Evolutionary conservation across 2,797 vertebrate species (phyloP), one percentile per base, ranked within the genome.

Genomic region (Brachyrhaphis roseni): DNA sequence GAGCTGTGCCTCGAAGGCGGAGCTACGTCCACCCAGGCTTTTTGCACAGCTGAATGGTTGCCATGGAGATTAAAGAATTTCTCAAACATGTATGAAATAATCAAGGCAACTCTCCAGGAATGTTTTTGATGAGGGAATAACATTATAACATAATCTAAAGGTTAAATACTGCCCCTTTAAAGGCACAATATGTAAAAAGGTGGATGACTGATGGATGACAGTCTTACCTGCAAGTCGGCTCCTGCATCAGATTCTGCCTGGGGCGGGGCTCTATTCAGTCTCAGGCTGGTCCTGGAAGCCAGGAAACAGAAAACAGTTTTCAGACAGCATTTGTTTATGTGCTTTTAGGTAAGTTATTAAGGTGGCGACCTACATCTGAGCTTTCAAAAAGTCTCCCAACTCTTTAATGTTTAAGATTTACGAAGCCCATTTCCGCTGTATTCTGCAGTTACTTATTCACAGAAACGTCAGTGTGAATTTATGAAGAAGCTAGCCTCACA

Each of bases 381-480:
- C 20, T 75, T 81, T 82, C 23, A 70, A 71, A 77, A 66, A 73
- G 31, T 46, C 51, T 26, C 20, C 31, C 72, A 82, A 88, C 84
- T 83, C 46, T 86, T 89, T 76, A 72, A 41, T 46, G 83, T 84
- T 82, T 77, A 78, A 74, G 82, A 89, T 79, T 85, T 79, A 90
- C 66, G 20, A 87, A 82, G 81, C 85, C 72, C 74, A 84, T 72
- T 84, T 87, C 86, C 81, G 84, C 86, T 83, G 86, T 84, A 81
- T 89, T 87, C 84, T 51, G 75, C 87, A 86, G 20, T 89, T 77
- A 89, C 47, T 85, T 84, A 84, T 79, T 80, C 71, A 79, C 64
- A 85, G 82, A 82, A 86, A 85, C 77, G 87, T 43, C 86, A 73
- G 84, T 83, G 82, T 84, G 81, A 88, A 89, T 81, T 86, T 85